Evolutionary conservation across 2,888 invertebrate species (phyloP).

Genomic region (Oscheius sp.): DNA sequence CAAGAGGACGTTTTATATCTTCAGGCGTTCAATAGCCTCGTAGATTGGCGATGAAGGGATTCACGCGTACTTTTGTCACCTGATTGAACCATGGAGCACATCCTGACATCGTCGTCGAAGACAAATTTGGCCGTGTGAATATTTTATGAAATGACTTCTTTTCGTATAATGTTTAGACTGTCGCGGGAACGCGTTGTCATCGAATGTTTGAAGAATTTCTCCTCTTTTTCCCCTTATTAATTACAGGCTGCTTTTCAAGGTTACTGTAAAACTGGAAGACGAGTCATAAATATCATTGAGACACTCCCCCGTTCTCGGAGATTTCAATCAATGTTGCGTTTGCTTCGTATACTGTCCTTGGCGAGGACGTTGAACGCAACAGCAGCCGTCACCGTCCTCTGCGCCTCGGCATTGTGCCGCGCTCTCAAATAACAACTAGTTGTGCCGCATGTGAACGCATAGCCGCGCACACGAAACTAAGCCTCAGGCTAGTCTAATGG

Average conservation of each 20-base stretch:
- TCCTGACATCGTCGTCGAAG: not conserved
- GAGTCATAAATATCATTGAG: no score
- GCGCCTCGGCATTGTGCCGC: conserved; percentile 13
- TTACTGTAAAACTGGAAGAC: no score
- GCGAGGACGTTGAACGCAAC: conserved; percentile 16
- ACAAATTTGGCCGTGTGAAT: not conserved
- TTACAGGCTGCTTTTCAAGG: not conserved
- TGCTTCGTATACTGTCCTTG: conserved; percentile 26
- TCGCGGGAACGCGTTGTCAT: conserved; percentile 26
- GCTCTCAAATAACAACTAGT: conserved; percentile 32
- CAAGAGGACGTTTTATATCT: no score
- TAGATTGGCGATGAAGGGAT: no score
- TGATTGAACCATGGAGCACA: no score
- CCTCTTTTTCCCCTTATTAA: not conserved
- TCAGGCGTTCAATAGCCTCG: no score
- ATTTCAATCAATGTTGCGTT: conserved; percentile 19
- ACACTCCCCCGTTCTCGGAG: not conserved
- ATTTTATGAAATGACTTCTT: conserved; percentile 17
- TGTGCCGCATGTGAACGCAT: conserved; percentile 27
- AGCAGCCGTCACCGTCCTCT: conserved; percentile 6
- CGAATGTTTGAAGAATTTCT: conserved; percentile 11
- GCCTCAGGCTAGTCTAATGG: not conserved
- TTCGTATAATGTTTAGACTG: conserved; percentile 20
- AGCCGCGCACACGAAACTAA: conserved; percentile 26
- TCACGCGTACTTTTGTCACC: no score